These are phyloP conservation scores for Pedetes capensis DNA, from an alignment of 2,113 vertebrate species.

Conservation along the genomic window DNA sequence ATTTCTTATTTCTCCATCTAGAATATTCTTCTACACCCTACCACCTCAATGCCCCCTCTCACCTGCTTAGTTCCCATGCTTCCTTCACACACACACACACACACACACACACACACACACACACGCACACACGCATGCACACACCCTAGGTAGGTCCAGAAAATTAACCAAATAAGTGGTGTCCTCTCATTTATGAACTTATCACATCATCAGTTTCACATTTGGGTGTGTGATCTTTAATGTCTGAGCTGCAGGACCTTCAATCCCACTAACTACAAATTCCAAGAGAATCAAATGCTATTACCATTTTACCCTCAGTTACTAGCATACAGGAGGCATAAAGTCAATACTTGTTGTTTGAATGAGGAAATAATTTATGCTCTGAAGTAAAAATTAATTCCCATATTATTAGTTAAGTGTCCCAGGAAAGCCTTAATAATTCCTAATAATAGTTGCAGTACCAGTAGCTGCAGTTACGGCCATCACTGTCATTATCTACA, in stretches of 20 bases:
- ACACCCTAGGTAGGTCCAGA: neutral
- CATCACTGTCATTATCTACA: neutral
- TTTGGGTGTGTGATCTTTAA: neutral
- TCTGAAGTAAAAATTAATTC: neutral
- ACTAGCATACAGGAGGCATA: neutral
- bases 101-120: neutral
- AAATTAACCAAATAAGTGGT: neutral
- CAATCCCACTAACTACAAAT: neutral
- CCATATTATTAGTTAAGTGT: neutral
- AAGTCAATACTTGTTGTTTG: neutral
- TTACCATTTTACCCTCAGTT: neutral
- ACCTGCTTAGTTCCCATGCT: neutral
- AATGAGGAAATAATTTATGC: neutral
- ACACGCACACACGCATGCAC: neutral
- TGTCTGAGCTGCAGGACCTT: neutral
- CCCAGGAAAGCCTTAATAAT: neutral
- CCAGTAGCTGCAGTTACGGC: neutral
- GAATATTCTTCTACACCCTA: neutral
- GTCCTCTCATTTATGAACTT: neutral
- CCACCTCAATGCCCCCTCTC: neutral
- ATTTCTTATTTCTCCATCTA: neutral
- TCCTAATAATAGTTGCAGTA: neutral
- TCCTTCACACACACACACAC: neutral
- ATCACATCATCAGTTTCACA: neutral
- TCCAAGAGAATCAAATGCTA: neutral